These are phyloP conservation scores for Rhopilema esculentum DNA, from an alignment of 30 jellyfish, hydroid and myxozoan genomes.

Conservation along the genomic window DNA sequence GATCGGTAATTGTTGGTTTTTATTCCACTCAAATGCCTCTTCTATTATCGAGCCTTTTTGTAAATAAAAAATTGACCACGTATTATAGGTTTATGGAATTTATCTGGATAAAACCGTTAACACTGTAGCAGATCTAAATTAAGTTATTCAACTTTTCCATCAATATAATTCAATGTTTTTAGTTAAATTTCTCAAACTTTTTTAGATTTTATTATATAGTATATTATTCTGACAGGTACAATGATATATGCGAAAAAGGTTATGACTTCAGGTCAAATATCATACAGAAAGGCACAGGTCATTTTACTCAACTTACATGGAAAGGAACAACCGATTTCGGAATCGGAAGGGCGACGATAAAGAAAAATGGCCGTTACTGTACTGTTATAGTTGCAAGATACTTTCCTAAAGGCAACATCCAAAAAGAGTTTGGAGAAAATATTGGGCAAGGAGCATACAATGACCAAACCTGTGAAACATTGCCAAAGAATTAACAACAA, in stretches of 20 bases:
- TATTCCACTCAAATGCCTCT: too few species aligned
- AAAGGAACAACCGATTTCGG: slow-evolving; percentile 80
- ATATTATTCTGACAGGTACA: slow-evolving; percentile 74
- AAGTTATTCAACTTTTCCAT: too few species aligned
- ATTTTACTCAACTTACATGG: slow-evolving; percentile 94
- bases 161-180: too few species aligned
- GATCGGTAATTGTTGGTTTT: too few species aligned
- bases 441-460: slow-evolving; percentile 79
- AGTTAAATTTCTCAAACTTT: too few species aligned
- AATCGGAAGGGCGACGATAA: slow-evolving; percentile 84
- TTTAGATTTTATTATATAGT: too few species aligned
- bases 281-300: slow-evolving; percentile 82
- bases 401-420: slow-evolving; percentile 83
- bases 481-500: slow-evolving; percentile 22
- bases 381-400: slow-evolving; percentile 91
- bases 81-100: too few species aligned
- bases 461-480: slow-evolving; percentile 77
- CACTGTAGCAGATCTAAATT: too few species aligned
- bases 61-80: too few species aligned
- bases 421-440: slow-evolving; percentile 65
- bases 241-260: slow-evolving; percentile 93
- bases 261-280: slow-evolving; percentile 82
- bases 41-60: too few species aligned
- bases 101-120: too few species aligned
- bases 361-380: slow-evolving; percentile 87